Base-by-base conservation (phyloP, 1,140 invertebrate genomes). In the Anagrus nilaparvatae region DNA sequence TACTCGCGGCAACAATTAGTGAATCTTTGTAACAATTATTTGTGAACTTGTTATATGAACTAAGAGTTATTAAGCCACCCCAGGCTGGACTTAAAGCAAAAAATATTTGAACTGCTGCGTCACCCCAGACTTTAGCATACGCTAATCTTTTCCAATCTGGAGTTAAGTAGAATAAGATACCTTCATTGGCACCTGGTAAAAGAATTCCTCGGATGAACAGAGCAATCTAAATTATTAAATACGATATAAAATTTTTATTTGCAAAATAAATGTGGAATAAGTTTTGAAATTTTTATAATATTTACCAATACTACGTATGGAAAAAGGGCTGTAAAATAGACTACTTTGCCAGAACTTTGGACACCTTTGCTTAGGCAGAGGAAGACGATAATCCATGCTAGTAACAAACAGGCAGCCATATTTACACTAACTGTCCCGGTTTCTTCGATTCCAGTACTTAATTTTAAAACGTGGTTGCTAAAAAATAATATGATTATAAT, bases 31-130 rank as follows among this genome's bases (percentile, higher is more conserved):
- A 84, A 52, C 82, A 85, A 50, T 86, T 84, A 56, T 86, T 85
- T 23, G 76, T 74, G 52, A 86, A 86, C 56, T 82, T 82, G 60
- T 87, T 87, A 55, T 85, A 87, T 3, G 82, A 85, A 14, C 82
- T 83, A 8, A 87, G 69, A 4, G 83, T 85, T 18, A 87, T 85
- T 12, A 87, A 67, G 24, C 85, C 84, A 45, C 87, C 87, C 82
- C 84, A 88, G 7, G 83, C 83, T 2, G 84, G 83, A 56, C 84
- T 86, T 13, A 89, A 58, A 0, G 86, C 84, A 59, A 88, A 90
- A 61, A 90, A 90, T 53, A 89, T 87, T 65, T 90, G 86, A 5
- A 87, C 82, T 10, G 85, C 85, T 1, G 87, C 86, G 56, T 89
- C 86, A 35, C 82, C 83, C 87, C 87, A 90, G 14, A 90, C 87